These are phyloP conservation scores for Rotaria socialis DNA, from an alignment of 2,888 invertebrate genomes.

Conservation along the genomic window DNA sequence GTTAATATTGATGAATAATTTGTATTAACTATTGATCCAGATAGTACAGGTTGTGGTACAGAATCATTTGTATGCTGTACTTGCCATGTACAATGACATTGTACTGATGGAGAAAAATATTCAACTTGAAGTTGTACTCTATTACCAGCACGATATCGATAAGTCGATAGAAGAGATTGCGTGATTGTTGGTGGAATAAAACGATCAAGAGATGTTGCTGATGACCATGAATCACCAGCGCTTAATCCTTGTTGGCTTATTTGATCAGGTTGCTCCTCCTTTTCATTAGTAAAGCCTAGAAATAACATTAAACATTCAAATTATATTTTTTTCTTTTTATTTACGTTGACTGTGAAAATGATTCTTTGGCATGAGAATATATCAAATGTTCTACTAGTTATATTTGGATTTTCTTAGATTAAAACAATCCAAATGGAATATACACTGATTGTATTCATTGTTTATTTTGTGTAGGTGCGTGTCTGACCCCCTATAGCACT, in stretches of 20 bases:
- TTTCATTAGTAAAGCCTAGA: conserved; percentile 33
- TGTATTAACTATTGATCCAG: neutral
- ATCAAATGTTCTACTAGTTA: too few relatives aligned
- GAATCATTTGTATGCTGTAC: neutral
- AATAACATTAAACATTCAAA: neutral
- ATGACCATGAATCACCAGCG: neutral
- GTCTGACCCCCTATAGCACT: too few relatives aligned
- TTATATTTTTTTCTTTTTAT: too few relatives aligned
- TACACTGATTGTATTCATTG: too few relatives aligned
- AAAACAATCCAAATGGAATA: too few relatives aligned
- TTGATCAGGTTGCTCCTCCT: conserved; percentile 34
- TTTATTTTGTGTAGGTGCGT: too few relatives aligned
- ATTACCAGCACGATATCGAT: neutral
- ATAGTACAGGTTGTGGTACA: neutral
- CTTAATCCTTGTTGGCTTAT: neutral
- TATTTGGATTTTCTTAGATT: too few relatives aligned
- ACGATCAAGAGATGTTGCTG: conserved; percentile 27
- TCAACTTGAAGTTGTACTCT: neutral
- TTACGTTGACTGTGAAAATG: too few relatives aligned
- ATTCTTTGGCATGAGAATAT: too few relatives aligned
- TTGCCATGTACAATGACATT: conserved; percentile 32
- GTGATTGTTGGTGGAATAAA: conserved; percentile 18
- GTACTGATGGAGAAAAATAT: conserved; percentile 29
- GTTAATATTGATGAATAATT: conserved; percentile 37
- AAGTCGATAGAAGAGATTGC: neutral